A percentile compares a stretch with the other conserved stretches of the same genome.
phyloP scores from a whole-genome alignment of 1,140 invertebrate genomes.

The Coelopa frigida region DNA sequence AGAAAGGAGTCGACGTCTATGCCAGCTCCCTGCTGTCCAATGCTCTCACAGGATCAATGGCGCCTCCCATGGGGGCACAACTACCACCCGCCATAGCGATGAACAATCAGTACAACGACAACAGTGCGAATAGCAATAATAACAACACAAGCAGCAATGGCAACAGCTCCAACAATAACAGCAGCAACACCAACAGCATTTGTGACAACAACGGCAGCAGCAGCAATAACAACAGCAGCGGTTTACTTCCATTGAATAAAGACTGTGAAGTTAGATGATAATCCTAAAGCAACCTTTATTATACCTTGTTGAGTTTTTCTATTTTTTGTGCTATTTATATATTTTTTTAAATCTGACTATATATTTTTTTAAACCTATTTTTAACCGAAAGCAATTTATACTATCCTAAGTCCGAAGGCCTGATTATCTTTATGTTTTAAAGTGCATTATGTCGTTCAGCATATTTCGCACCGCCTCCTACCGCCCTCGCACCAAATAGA shows the following conservation, averaged over 20 bases:
- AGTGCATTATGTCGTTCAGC: no score
- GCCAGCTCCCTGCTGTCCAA: no score
- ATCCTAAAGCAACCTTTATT: constrained; percentile 33
- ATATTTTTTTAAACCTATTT: no score
- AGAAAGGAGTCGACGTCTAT: no score
- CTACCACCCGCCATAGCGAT: constrained; percentile 17
- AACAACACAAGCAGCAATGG: constrained; percentile 26
- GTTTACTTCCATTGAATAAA: constrained; percentile 60
- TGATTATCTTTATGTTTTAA: no score
- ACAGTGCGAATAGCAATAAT: constrained; percentile 37
- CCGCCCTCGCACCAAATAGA: no score
- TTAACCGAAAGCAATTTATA: no score
- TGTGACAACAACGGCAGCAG: constrained; percentile 17
- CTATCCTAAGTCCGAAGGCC: no score
- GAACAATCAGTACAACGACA: constrained; percentile 33
- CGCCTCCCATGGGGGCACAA: neutral
- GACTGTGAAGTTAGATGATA: constrained; percentile 84
- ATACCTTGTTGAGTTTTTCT: neutral
- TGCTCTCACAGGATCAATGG: neutral
- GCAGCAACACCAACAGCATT: constrained; percentile 16
- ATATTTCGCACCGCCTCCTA: no score
- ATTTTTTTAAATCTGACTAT: neutral
- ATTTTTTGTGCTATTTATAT: neutral
- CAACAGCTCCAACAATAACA: constrained; percentile 20
- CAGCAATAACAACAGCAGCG: constrained; percentile 20